Evolutionary conservation across 2,888 invertebrate genomes (phyloP).

Genomic region (Amphipyra tragopoginis): DNA sequence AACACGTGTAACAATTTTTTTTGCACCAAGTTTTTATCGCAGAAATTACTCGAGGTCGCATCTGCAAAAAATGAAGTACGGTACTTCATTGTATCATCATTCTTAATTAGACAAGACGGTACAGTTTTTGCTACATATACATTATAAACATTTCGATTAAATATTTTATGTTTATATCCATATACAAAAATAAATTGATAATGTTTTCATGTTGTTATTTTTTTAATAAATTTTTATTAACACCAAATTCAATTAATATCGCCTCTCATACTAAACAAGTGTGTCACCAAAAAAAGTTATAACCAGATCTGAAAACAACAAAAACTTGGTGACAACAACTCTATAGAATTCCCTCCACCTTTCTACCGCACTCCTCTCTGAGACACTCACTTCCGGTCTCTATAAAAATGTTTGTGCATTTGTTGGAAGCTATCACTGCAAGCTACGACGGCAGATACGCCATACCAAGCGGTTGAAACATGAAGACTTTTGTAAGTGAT

Average conservation of each 20-base stretch:
- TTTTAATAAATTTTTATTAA: neutral
- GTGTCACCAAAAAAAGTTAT: neutral
- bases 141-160: neutral
- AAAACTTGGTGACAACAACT: slow-evolving; percentile 64
- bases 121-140: neutral
- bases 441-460: slow-evolving; percentile 66
- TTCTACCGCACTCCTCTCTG: slow-evolving; percentile 74
- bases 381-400: slow-evolving; percentile 84
- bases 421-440: slow-evolving; percentile 78
- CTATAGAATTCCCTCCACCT: slow-evolving; percentile 73
- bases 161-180: neutral
- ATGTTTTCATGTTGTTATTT: neutral
- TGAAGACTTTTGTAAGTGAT: slow-evolving; percentile 86
- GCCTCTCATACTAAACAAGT: slow-evolving; percentile 28
- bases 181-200: neutral
- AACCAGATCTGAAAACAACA: slow-evolving; percentile 17
- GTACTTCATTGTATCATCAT: neutral
- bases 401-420: slow-evolving; percentile 86
- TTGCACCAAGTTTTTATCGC: neutral
- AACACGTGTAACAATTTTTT: too few species aligned
- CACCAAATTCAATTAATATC: slow-evolving; percentile 1
- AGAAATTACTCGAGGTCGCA: neutral
- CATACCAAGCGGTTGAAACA: slow-evolving; percentile 77
- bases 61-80: neutral
- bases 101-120: neutral